Percentiles rank a stretch among this genome's conserved stretches.
Evolutionary conservation across 1,140 invertebrate species (phyloP).

Genomic region (Diplogasteroides magnus): DNA sequence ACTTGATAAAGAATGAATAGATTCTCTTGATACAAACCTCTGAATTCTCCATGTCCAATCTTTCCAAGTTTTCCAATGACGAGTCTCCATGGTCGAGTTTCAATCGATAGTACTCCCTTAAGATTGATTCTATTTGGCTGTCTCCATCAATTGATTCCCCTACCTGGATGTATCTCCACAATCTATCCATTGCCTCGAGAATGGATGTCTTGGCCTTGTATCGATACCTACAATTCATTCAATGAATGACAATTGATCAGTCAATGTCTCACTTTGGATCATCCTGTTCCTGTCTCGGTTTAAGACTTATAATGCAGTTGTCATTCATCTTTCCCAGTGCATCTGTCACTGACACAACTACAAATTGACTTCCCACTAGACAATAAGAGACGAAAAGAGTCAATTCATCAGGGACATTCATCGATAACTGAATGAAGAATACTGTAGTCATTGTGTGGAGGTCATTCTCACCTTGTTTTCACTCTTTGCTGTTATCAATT

Average conservation of each 20-base stretch:
- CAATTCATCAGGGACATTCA: not conserved
- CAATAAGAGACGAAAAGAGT: not conserved
- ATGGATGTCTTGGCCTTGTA: not conserved
- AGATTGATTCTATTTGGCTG: no score
- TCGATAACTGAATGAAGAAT: no score
- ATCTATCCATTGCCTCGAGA: not conserved
- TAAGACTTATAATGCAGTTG: not conserved
- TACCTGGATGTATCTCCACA: not conserved
- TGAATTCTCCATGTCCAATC: not conserved
- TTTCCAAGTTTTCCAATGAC: not conserved
- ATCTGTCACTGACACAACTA: not conserved
- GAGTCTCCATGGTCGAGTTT: not conserved
- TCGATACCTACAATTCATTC: not conserved
- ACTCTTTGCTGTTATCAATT: no score
- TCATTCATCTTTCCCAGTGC: not conserved
- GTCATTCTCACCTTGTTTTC: not conserved
- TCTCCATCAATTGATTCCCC: no score
- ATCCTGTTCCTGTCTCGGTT: not conserved
- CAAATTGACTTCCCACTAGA: not conserved
- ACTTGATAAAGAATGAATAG: not conserved
- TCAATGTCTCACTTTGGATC: not conserved
- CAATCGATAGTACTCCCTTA: not conserved
- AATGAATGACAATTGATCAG: not conserved
- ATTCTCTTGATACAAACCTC: not conserved
- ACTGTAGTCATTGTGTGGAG: no score